Percentiles rank a stretch among this genome's conserved stretches.
phyloP scores from a whole-genome alignment of 2,113 vertebrate genomes.

The Podarcis cretensis region DNA sequence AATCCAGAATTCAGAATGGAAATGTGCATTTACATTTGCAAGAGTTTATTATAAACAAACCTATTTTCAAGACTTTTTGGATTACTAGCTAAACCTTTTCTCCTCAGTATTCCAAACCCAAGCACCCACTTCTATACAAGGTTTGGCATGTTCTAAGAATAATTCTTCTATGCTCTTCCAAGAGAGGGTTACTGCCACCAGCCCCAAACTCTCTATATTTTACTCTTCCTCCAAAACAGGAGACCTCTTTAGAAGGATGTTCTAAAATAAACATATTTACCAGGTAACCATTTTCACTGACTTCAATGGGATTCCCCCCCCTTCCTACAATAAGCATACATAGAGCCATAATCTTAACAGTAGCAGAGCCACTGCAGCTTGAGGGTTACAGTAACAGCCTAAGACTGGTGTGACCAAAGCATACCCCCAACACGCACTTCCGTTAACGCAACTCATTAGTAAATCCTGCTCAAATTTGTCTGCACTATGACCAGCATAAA shows the following conservation, averaged over 20 bases:
- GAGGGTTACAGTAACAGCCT: too few relatives aligned
- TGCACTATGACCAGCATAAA: neutral
- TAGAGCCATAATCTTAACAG: neutral
- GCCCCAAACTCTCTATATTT: too few relatives aligned
- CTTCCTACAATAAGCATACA: neutral
- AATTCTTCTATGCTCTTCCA: neutral
- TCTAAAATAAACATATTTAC: neutral
- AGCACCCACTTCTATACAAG: too few relatives aligned
- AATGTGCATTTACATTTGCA: neutral
- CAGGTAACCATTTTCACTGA: neutral
- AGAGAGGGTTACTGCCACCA: too few relatives aligned
- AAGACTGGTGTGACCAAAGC: too few relatives aligned
- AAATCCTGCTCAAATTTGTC: too few relatives aligned
- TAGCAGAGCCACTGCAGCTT: too few relatives aligned
- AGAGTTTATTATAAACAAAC: neutral
- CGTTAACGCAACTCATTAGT: too few relatives aligned
- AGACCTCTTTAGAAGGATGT: too few relatives aligned
- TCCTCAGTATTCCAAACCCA: neutral
- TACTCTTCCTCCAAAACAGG: too few relatives aligned
- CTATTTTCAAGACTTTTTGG: neutral
- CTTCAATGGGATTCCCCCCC: neutral
- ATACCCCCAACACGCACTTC: neutral
- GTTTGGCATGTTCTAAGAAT: neutral
- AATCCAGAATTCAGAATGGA: neutral
- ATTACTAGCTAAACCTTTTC: neutral